phyloP scores from a whole-genome alignment of 2,797 vertebrate genomes.

The Hephaestus fuliginosus region DNA sequence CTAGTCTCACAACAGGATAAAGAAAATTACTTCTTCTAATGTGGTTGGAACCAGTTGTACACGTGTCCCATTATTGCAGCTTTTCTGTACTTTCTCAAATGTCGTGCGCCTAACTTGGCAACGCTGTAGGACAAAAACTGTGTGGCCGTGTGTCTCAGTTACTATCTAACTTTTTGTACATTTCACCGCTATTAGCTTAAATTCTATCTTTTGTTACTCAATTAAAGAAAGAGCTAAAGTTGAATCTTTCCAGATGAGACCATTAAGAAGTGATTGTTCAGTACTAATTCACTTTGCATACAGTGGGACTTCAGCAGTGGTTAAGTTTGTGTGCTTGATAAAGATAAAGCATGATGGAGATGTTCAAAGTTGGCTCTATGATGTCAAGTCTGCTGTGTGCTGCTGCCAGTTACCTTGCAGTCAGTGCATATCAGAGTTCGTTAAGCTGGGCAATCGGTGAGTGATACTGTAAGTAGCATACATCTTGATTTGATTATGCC shows the following conservation, averaged over 20 bases:
- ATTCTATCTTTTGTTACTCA: not conserved
- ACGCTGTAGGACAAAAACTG: slow-evolving; percentile 10
- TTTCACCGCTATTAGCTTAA: slow-evolving; percentile 9
- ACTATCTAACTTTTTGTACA: not conserved
- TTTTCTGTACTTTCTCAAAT: slow-evolving; percentile 13
- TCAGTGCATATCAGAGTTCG: slow-evolving; percentile 14
- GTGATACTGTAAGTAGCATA: slow-evolving; percentile 34
- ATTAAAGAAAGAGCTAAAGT: slow-evolving; percentile 6
- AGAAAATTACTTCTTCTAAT: slow-evolving; percentile 24
- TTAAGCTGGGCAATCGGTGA: slow-evolving; percentile 32
- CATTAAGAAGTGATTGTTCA: not conserved
- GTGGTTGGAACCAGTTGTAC: slow-evolving; percentile 9
- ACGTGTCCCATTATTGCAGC: slow-evolving; percentile 9
- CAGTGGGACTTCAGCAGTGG: slow-evolving; percentile 6
- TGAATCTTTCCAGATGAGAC: slow-evolving; percentile 21
- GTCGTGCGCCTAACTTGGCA: slow-evolving; percentile 8
- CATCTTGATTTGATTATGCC: slow-evolving; percentile 58
- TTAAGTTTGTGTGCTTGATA: slow-evolving; percentile 2
- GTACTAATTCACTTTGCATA: slow-evolving; percentile 4
- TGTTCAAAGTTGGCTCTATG: not conserved
- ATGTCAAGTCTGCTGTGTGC: not conserved
- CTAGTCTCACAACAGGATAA: slow-evolving; percentile 24
- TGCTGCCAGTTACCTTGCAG: slow-evolving; percentile 17
- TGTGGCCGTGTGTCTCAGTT: not conserved
- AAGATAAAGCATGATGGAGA: slow-evolving; percentile 3